Conservation (phyloP, 2,888 invertebrate genomes). For the Phyllotreta cruciferae region DNA sequence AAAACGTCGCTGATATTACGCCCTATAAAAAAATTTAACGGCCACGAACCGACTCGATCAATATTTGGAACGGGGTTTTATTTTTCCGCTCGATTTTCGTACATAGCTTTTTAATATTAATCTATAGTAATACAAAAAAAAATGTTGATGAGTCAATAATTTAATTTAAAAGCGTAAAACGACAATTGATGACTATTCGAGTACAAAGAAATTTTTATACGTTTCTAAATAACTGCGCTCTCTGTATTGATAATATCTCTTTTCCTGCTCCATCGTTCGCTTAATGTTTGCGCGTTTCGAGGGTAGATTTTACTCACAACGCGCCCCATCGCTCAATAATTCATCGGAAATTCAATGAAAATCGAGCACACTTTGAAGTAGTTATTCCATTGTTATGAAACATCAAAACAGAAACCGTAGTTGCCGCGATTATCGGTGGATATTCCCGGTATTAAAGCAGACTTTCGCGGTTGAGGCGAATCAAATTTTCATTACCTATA, state of each 20-base stretch:
- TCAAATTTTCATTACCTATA: conserved; percentile 4
- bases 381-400: conserved; percentile 10
- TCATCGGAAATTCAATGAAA: conserved; percentile 5
- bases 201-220: too few relatives aligned
- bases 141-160: too few relatives aligned
- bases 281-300: conserved; percentile 5
- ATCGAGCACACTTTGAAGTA: conserved; percentile 9
- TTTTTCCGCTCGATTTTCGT: neutral
- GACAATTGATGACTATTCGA: too few relatives aligned
- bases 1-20: conserved; percentile 28
- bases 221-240: too few relatives aligned
- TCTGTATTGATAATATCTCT: too few relatives aligned
- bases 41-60: conserved; percentile 12
- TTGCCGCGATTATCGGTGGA: neutral
- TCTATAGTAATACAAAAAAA: neutral
- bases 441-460: neutral
- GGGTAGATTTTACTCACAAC: conserved; percentile 11
- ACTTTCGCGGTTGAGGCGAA: neutral
- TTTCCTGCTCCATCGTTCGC: neutral
- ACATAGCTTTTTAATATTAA: neutral
- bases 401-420: conserved; percentile 8
- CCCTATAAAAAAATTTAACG: conserved; percentile 28
- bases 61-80: conserved; percentile 1
- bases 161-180: too few relatives aligned
- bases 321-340: conserved; percentile 12